These are phyloP conservation scores for Schlechtendalia chinensis DNA, from an alignment of 1,140 invertebrate genomes.

Conservation along the genomic window DNA sequence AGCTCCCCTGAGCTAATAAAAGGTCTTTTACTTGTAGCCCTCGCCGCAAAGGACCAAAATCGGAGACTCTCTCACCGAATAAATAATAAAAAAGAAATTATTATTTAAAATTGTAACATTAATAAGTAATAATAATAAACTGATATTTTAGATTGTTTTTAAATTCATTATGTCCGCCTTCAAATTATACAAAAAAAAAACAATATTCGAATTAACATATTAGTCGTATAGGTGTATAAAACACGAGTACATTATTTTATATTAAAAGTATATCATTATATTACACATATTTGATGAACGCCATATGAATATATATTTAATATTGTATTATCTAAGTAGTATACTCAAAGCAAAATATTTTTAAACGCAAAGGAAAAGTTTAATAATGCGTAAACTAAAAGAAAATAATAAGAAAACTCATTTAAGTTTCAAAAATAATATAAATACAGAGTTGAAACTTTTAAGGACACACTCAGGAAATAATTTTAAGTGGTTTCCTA, in stretches of 20 bases:
- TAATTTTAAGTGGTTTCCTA: conserved; percentile 22
- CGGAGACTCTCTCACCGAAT: too few species aligned
- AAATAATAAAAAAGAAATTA: too few species aligned
- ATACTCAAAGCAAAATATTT: conserved; percentile 12
- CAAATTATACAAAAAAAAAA: too few species aligned
- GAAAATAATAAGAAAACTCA: conserved; percentile 57
- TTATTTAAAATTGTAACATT: too few species aligned
- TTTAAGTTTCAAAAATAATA: conserved; percentile 35
- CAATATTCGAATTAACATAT: not conserved
- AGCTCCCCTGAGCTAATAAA: too few species aligned
- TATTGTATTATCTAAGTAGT: conserved; percentile 36
- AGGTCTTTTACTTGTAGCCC: too few species aligned
- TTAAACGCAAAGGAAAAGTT: conserved; percentile 38
- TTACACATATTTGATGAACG: not conserved
- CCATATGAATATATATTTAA: not conserved
- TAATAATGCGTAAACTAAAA: conserved; percentile 37
- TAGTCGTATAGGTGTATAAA: too few species aligned
- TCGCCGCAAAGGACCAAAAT: too few species aligned
- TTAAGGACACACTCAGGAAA: conserved; percentile 20
- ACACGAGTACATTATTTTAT: not conserved
- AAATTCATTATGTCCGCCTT: too few species aligned
- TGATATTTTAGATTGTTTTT: too few species aligned
- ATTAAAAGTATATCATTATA: not conserved
- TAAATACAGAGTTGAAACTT: conserved; percentile 31
- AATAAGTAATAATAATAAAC: too few species aligned